Base-by-base conservation (phyloP, 2,113 vertebrate species). In the Morone chrysops region DNA sequence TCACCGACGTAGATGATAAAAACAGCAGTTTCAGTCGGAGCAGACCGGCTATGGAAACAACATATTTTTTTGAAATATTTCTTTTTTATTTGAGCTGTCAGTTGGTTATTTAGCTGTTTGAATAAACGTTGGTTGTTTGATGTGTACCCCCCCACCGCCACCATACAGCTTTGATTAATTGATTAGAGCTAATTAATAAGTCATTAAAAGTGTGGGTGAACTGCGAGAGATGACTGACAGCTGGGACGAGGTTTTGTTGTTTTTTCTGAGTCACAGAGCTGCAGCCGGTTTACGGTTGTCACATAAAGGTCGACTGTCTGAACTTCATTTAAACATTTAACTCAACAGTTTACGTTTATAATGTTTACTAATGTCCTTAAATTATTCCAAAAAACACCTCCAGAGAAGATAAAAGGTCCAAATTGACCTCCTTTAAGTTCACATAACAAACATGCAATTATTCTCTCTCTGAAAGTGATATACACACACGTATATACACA, bases 131-230 rank as follows among this genome's bases (percentile, higher is more conserved):
- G 8, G 14, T 18, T 56, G 53, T 50, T 16, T 68, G 41, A 22
- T 25, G 60, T 48, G 60, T 48, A 22, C 22, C 48, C 47, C 53
- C 3, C 7, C n/a, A 40, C 25, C 31, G 31, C 31, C 31, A 31
- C 18, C 66, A 13, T 36, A 14, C 47, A 14, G 69, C 70, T 78
- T 38, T 69, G 76, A 80, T 80, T 59, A 70, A 75, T 76, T 81
- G 78, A 81, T 80, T 51, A 1, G 17, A 43, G 57, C 6, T 75
- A 11, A 71, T 80, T 85, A 71, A 85, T 71, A 60, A 76, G 62
- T 53, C 54, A 43, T 43, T 61, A 59, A 57, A 31, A 66, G 67
- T 31, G 81, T 67, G 74, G 60, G 67, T 53, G 81, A 48, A 25
- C 18, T 57, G 48, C 31, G 45, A 70, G 69, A 4, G 70, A 11